phyloP scores from a whole-genome alignment of 2,797 vertebrate species.

The Pristis pectinata region DNA sequence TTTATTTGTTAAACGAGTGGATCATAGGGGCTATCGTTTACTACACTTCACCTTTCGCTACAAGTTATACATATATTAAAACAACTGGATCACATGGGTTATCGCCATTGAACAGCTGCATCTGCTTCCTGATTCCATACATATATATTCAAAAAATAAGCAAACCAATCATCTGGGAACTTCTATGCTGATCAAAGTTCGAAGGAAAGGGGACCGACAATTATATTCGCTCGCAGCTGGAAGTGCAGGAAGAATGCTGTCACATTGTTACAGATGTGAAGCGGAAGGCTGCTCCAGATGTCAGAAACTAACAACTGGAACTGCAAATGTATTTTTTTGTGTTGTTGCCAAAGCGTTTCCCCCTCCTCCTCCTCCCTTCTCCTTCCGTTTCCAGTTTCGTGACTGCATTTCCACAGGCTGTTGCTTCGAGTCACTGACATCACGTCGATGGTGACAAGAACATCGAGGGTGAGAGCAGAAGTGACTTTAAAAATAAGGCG shows the following conservation, averaged over 20 bases:
- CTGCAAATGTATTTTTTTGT: not conserved
- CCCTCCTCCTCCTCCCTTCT: not conserved
- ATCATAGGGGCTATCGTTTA: no score
- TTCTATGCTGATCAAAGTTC: not conserved
- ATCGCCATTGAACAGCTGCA: not conserved
- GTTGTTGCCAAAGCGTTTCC: not conserved
- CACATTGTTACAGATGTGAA: not conserved
- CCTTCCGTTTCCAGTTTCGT: not conserved
- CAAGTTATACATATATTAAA: not conserved
- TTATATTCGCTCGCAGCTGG: not conserved
- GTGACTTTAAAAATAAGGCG: not conserved
- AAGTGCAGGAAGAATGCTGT: not conserved
- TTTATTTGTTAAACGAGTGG: no score
- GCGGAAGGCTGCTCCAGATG: not conserved
- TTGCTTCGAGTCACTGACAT: not conserved
- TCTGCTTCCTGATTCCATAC: no score
- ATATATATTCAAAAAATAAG: not conserved
- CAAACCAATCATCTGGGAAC: not conserved
- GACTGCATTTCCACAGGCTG: slow-evolving; percentile 13
- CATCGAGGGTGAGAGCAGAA: not conserved
- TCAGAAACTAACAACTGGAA: not conserved
- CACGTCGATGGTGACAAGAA: not conserved
- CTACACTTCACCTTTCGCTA: no score
- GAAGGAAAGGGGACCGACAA: not conserved
- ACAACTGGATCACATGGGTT: not conserved